Percentiles rank a stretch among this genome's conserved stretches.
Conservation (phyloP, 2,888 invertebrate species). For the Tortricodes alternella region DNA sequence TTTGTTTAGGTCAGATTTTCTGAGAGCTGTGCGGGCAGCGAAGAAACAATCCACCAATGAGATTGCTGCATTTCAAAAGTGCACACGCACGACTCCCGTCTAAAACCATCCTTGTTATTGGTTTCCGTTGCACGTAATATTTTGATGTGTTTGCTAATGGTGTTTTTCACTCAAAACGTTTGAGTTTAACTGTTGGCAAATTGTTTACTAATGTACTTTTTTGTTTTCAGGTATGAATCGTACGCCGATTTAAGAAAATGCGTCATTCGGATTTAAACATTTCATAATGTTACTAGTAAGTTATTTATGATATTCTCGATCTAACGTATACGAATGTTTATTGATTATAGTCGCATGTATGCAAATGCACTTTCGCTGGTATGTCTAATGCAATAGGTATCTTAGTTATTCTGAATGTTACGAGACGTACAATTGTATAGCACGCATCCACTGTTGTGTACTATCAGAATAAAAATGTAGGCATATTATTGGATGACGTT, state of each 20-base stretch:
- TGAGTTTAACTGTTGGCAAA: no score
- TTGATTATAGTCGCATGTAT: conserved; percentile 1
- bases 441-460: conserved; percentile 19
- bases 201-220: neutral
- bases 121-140: no score
- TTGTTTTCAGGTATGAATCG: conserved; percentile 19
- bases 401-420: conserved; percentile 7
- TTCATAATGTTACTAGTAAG: no score
- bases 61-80: no score
- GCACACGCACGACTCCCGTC: no score
- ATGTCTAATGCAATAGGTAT: neutral
- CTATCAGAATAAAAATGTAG: neutral
- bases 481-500: neutral
- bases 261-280: neutral
- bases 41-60: no score
- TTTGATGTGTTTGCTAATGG: neutral
- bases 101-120: no score
- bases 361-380: conserved; percentile 21
- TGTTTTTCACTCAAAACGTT: no score
- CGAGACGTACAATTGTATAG: neutral
- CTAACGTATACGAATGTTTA: neutral
- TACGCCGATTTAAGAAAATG: neutral
- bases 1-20: no score
- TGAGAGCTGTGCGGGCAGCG: no score
- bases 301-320: no score